A percentile compares a stretch with the other conserved stretches of the same genome.
Conservation (phyloP, 2,113 vertebrate genomes). For the Charadrius vociferus region DNA sequence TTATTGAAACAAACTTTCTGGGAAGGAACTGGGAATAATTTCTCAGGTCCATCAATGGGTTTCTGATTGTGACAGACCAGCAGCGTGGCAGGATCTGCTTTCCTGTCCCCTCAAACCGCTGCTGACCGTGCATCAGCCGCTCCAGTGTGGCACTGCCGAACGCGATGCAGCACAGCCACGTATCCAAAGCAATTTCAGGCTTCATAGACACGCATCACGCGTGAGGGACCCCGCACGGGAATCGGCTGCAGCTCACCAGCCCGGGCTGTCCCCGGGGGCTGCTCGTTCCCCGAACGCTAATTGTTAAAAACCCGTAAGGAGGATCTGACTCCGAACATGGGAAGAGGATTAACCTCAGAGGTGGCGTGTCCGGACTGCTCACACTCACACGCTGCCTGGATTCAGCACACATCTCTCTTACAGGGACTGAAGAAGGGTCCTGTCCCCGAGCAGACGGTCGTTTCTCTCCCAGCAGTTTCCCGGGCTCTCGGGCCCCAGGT, state of each 20-base stretch:
- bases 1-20: not conserved
- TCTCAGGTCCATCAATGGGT: not conserved
- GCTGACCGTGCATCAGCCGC: constrained; percentile 22
- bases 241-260: not conserved
- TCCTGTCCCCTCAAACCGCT: not conserved
- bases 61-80: not conserved
- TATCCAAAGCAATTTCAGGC: constrained; percentile 16
- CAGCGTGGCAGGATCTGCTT: not conserved
- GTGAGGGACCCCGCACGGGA: not conserved
- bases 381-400: not conserved
- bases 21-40: not conserved
- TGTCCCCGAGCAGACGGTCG: not conserved
- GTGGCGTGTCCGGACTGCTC: not conserved
- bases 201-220: not conserved
- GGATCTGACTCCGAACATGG: not conserved
- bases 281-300: not conserved
- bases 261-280: not conserved
- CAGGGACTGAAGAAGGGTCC: not conserved
- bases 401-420: accelerated
- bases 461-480: not conserved
- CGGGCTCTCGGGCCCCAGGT: not conserved
- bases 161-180: not conserved
- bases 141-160: not conserved
- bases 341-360: not conserved
- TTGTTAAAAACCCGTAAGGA: not conserved